Evolutionary conservation across 2,888 invertebrate species (phyloP).

Genomic region (Lasioglossum vierecki): DNA sequence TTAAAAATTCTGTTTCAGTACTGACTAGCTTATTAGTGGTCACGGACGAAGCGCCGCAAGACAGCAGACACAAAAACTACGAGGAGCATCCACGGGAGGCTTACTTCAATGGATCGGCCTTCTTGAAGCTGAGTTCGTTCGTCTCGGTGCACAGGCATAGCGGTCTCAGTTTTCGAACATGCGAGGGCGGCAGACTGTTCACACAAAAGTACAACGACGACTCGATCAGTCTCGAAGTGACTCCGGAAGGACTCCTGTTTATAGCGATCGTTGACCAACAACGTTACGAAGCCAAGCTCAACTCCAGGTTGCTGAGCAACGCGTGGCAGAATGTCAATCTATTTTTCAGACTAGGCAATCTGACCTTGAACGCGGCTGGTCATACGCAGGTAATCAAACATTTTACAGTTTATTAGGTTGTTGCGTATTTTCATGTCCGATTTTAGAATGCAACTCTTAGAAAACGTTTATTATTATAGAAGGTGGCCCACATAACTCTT

Average conservation of each 20-base stretch:
- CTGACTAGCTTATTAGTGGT: conserved; percentile 73
- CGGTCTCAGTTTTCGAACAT: conserved; percentile 93
- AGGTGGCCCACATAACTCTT: no score
- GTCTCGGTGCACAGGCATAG: conserved; percentile 92
- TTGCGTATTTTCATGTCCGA: no score
- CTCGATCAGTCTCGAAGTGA: conserved; percentile 81
- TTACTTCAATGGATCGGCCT: conserved; percentile 93
- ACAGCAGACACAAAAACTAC: conserved; percentile 61
- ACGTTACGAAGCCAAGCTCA: conserved; percentile 87
- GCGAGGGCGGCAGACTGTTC: conserved; percentile 85
- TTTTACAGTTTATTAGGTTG: no score
- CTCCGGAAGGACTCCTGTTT: conserved; percentile 85
- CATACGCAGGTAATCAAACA: conserved; percentile 85
- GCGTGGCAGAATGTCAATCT: conserved; percentile 92
- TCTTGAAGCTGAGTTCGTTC: conserved; percentile 89
- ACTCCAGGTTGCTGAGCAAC: conserved; percentile 90
- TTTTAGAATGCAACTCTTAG: no score
- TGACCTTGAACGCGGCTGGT: conserved; percentile 85
- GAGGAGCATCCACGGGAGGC: conserved; percentile 88
- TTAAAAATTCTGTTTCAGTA: conserved; percentile 67
- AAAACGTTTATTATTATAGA: no score
- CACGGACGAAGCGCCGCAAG: conserved; percentile 67
- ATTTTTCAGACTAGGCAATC: conserved; percentile 87
- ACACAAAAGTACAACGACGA: conserved; percentile 80
- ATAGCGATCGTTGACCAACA: conserved; percentile 84